A percentile compares a stretch with the other conserved stretches of the same genome.
phyloP scores from a whole-genome alignment of 2,888 invertebrate genomes.

The Rotaria macrura region DNA sequence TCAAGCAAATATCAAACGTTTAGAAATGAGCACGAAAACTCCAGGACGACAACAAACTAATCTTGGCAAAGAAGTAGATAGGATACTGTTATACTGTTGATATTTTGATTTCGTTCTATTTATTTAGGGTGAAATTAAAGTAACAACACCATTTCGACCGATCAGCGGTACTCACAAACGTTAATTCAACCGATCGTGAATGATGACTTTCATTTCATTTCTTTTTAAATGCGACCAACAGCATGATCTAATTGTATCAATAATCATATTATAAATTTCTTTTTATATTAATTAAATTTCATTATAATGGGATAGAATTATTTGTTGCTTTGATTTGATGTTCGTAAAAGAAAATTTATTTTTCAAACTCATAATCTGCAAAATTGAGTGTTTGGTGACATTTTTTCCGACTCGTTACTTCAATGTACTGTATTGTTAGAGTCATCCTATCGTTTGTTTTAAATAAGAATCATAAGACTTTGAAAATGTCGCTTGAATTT shows the following conservation, averaged over 20 bases:
- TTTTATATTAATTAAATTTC: neutral
- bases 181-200: neutral
- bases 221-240: neutral
- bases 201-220: neutral
- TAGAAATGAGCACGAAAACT: neutral
- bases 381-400: no score
- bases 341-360: no score
- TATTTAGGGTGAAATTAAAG: neutral
- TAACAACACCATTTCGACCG: conserved; percentile 9
- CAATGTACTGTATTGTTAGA: no score
- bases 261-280: conserved; percentile 2
- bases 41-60: neutral
- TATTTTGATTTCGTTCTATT: neutral
- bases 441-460: no score
- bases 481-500: no score
- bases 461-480: no score
- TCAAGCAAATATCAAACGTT: neutral
- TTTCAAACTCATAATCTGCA: no score
- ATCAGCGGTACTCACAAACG: neutral
- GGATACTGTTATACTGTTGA: no score
- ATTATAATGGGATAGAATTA: neutral
- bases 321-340: neutral
- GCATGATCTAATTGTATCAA: neutral
- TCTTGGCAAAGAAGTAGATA: neutral
- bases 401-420: no score